Evolutionary conservation across 2,113 vertebrate genomes (phyloP).

Genomic region (Axis porcinus): DNA sequence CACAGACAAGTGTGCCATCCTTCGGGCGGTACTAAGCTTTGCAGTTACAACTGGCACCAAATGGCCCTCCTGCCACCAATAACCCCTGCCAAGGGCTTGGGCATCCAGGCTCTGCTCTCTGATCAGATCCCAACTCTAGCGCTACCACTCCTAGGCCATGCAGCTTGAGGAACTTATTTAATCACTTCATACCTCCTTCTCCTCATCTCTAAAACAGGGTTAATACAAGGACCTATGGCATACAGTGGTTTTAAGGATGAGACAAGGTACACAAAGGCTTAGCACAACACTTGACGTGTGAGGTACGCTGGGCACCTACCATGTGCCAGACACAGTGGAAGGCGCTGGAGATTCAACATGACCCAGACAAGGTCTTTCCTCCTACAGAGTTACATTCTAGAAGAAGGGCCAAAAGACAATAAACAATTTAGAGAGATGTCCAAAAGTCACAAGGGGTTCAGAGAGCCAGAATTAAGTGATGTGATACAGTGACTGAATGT

Average conservation of each 20-base stretch:
- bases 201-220: background rate
- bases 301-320: fast-evolving
- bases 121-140: background rate
- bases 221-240: background rate
- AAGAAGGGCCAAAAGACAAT: background rate
- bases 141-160: background rate
- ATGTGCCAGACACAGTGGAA: background rate
- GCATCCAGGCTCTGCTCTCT: background rate
- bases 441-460: background rate
- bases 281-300: fast-evolving
- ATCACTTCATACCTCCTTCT: background rate
- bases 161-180: background rate
- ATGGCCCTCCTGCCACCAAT: background rate
- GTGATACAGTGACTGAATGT: background rate
- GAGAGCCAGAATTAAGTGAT: background rate
- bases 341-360: background rate
- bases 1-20: conserved; percentile 71
- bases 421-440: background rate
- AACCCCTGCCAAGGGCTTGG: background rate
- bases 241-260: background rate
- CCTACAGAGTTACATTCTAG: background rate
- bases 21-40: background rate
- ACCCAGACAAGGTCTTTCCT: background rate
- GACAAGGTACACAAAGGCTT: background rate
- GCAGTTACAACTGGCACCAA: background rate